These are phyloP conservation scores for Podocnemis expansa DNA, from an alignment of 2,113 vertebrate genomes.

Conservation along the genomic window DNA sequence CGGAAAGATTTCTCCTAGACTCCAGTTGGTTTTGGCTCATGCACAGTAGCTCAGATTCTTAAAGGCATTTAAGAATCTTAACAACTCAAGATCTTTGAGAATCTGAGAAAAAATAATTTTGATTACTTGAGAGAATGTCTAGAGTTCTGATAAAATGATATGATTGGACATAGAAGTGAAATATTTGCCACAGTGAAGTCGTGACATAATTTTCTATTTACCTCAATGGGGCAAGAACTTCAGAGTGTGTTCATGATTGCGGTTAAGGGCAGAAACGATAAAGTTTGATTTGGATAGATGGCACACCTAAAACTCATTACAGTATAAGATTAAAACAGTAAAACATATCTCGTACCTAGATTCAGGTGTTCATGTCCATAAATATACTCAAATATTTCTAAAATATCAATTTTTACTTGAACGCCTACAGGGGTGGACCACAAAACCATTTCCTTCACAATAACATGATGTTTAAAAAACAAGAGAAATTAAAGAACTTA, in stretches of 20 bases:
- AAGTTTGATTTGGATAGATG: neutral
- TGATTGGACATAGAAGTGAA: neutral
- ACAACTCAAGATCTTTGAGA: no score
- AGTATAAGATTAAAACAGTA: neutral
- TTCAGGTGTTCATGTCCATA: neutral
- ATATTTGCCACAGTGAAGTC: neutral
- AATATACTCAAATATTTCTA: neutral
- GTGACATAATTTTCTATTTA: neutral
- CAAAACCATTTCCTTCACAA: neutral
- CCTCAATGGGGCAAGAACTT: neutral
- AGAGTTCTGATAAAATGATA: neutral
- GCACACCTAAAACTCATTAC: neutral
- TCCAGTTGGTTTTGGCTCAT: neutral
- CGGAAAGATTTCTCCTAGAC: no score
- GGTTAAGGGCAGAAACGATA: neutral
- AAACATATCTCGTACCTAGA: neutral
- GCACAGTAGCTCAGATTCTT: neutral
- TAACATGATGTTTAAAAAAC: neutral
- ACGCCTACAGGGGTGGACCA: neutral
- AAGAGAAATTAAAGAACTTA: neutral
- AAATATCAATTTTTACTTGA: neutral
- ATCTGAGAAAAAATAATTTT: slow-evolving; percentile 10
- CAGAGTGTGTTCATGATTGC: neutral
- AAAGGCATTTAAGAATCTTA: no score
- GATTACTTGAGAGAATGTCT: neutral